Percentiles rank a stretch among this genome's conserved stretches.
Conservation (phyloP, 2,888 invertebrate genomes). For the Adelognathus sp. region DNA sequence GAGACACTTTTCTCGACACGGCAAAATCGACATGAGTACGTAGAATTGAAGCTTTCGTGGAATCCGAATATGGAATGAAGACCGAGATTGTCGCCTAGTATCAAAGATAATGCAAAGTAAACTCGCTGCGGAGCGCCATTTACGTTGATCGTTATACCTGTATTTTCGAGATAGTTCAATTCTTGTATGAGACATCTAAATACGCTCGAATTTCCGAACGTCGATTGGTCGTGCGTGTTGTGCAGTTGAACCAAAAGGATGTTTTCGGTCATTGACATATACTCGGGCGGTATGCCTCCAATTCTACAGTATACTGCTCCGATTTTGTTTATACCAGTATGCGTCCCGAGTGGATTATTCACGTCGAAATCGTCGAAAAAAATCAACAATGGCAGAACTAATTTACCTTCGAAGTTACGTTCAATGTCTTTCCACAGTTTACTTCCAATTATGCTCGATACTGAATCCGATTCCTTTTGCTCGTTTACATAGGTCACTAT, state of each 20-base stretch:
- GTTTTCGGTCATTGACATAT: constrained; percentile 55
- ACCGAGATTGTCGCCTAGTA: constrained; percentile 59
- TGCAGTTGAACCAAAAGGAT: constrained; percentile 56
- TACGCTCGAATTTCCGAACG: constrained; percentile 48
- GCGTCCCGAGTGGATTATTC: constrained; percentile 60
- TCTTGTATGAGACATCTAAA: constrained; percentile 43
- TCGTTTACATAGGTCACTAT: constrained; percentile 31
- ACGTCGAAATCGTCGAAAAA: constrained; percentile 63
- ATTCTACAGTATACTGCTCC: constrained; percentile 56
- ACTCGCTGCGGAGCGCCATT: constrained; percentile 24
- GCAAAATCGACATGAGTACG: constrained; percentile 48
- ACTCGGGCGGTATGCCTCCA: constrained; percentile 53
- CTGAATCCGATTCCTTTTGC: constrained; percentile 24
- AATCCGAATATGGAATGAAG: constrained; percentile 57
- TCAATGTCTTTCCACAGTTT: constrained; percentile 36
- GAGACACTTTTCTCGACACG: neutral
- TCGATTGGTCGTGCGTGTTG: constrained; percentile 35
- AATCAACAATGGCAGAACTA: constrained; percentile 51
- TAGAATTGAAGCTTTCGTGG: constrained; percentile 55
- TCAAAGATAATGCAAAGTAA: constrained; percentile 46
- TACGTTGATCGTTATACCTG: constrained; percentile 46
- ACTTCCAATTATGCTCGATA: constrained; percentile 32
- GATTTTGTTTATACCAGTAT: constrained; percentile 56
- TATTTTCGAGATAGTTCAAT: constrained; percentile 40
- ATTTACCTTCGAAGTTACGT: constrained; percentile 23